Base-by-base conservation (phyloP, 2,797 vertebrate genomes). In the Xyrichtys novacula region DNA sequence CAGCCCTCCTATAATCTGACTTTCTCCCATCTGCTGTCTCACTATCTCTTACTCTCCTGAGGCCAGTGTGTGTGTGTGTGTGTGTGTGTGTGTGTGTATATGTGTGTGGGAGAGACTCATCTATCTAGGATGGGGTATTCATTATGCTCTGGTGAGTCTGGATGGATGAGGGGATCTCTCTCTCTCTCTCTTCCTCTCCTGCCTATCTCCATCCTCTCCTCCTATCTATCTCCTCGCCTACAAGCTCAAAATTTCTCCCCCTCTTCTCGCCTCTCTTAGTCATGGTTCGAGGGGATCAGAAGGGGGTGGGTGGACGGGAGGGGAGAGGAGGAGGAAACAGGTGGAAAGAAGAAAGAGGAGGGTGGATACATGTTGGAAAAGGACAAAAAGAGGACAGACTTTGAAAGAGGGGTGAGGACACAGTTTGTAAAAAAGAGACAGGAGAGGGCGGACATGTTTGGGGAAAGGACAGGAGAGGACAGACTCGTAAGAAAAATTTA, bases 21-120 rank as follows among this genome's bases (percentile, higher is more conserved):
- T 57, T 54, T 39, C 69, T 70, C 80, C 47, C 80, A 76, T 82
- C 84, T 84, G 77, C 80, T 60, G 36, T 80, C 71, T 68, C 63
- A 16, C 49, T 56, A 39, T 29, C 42, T 71, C 56, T 46, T 19
- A 26, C 65, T 43, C 77, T 70, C 73, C 44, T 17, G 53, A 64
- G 69, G 38, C 55, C 34, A 32, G 71, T 25, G 34, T 36, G 44
- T 25, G 25, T 26, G 22, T 17, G 6, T 40, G 23, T 42, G 50
- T 20, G 43, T 26, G 36, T 20, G 53, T 38, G 64, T 20, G 29
- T 23, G 44, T 23, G 39, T 32, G 28, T 14, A 19, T 42, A 20
- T 42, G 43, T 22, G 29, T 23, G 34, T 19, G 52, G 11, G 36
- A 43, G 56, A 64, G 57, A 61, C 60, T 82, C 74, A 77, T 82